These are phyloP conservation scores for Hydrolagus affinis DNA, from an alignment of 2,113 vertebrate genomes.

Conservation along the genomic window DNA sequence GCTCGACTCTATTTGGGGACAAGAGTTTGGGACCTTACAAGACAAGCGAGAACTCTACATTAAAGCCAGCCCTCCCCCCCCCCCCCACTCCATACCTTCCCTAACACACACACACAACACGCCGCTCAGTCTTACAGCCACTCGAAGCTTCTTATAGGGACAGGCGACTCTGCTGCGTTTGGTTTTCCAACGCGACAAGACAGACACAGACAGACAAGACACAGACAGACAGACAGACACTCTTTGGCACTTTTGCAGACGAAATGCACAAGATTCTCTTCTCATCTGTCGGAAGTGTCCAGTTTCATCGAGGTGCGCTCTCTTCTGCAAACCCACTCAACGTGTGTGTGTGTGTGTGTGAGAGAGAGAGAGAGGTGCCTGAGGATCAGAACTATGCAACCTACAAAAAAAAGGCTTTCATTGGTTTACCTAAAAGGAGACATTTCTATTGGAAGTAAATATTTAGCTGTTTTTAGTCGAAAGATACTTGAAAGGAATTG, in stretches of 20 bases:
- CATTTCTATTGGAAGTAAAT: conserved; percentile 69
- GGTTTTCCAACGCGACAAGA: not conserved
- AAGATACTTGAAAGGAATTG: conserved; percentile 98
- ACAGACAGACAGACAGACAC: not conserved
- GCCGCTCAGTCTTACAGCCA: too few relatives aligned
- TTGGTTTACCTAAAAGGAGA: conserved; percentile 62
- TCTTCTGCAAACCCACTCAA: not conserved
- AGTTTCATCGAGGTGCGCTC: conserved; percentile 16
- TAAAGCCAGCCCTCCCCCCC: too few relatives aligned
- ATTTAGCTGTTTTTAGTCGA: conserved; percentile 66
- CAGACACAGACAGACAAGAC: too few relatives aligned
- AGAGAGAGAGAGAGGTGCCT: too few relatives aligned
- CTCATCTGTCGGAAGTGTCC: too few relatives aligned
- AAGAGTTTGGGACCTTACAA: too few relatives aligned
- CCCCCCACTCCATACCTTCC: too few relatives aligned
- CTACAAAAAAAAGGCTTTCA: conserved; percentile 74
- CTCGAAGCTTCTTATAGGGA: not conserved
- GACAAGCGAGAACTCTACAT: too few relatives aligned
- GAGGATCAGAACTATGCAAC: conserved; percentile 96
- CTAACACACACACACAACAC: too few relatives aligned
- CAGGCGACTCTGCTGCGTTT: not conserved
- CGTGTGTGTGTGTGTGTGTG: conserved; percentile 39
- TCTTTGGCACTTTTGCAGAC: not conserved
- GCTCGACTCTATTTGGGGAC: too few relatives aligned
- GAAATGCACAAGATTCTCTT: conserved; percentile 20